Base-by-base conservation (phyloP, 2,113 vertebrate species). In the Cervus canadensis region DNA sequence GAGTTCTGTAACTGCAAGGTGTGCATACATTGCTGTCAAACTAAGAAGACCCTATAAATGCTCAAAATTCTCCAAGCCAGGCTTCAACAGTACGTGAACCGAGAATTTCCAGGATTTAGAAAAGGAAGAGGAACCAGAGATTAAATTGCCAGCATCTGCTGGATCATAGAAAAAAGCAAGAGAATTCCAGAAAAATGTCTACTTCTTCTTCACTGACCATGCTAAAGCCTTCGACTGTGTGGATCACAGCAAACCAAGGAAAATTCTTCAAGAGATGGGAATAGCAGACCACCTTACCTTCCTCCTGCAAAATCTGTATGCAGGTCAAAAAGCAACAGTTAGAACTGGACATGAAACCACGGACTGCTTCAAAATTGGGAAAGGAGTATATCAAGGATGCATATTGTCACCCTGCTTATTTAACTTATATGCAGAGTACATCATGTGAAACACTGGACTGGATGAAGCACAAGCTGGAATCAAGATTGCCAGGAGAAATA, bases 21-120 rank as follows among this genome's bases (percentile, higher is more conserved):
- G 15, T 3, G 2, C 6, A 36, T 2, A 3, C 2, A 5, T 19
- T 59, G 7, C 25, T 16, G 1, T 11, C 25, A 57, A 7, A n/a
- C 16, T 12, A 17, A 23, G 25, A 67, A 48, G 87, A 40, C 23
- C 52, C 74, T 57, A 30, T 62, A 28, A n/a, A 48, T 26, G 40
- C 71, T 43, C 71, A 76, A 76, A 40, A 71, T 71, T 40, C 67
- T 71, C 19, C 5, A 71, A 23, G n/a, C n/a, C 19, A 71, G n/a
- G 67, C n/a, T 71, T 40, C 67, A 40, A 40, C n/a, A 71, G 67
- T 71, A 71, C 6, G 10, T 23, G n/a, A 71, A 71, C 10, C 3
- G 5, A 12, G 36, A 40, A 40, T 5, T 71, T 71, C n/a, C 67
- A 71, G 19, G 19, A 71, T 71, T 71, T 71, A 71, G 2, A 23